Evolutionary conservation across 2,113 vertebrate genomes (phyloP).

Genomic region (Semicossyphus pulcher): DNA sequence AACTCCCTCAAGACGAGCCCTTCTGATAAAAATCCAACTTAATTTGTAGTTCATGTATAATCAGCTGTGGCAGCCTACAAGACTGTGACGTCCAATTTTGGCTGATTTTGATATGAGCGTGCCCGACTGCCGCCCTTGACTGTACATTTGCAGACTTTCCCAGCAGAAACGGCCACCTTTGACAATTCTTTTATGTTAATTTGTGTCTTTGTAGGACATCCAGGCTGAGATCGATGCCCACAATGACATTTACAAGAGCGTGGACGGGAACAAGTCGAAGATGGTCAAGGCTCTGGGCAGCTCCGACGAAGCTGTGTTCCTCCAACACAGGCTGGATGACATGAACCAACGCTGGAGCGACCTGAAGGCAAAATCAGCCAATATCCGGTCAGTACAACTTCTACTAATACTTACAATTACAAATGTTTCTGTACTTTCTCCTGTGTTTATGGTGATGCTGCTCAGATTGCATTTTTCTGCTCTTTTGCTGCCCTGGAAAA

Average conservation of each 20-base stretch:
- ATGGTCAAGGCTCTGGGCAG: constrained; percentile 97
- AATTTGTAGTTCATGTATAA: constrained; percentile 27
- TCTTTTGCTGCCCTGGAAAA: constrained; percentile 17
- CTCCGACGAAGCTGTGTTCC: constrained; percentile 93
- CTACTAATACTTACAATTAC: no score
- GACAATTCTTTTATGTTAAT: neutral
- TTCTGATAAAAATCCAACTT: constrained; percentile 8
- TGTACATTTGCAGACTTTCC: neutral
- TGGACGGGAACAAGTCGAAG: constrained; percentile 95
- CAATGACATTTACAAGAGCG: constrained; percentile 98
- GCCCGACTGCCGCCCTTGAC: neutral
- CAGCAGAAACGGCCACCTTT: neutral
- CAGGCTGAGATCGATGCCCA: constrained; percentile 99
- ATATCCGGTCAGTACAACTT: constrained; percentile 84
- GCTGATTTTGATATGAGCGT: constrained; percentile 12
- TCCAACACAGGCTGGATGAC: constrained; percentile 96
- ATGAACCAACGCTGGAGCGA: constrained; percentile 99
- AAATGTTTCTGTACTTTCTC: neutral
- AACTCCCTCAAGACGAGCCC: constrained; percentile 34
- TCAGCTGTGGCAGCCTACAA: constrained; percentile 24
- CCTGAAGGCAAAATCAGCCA: constrained; percentile 93
- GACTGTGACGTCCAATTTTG: constrained; percentile 32
- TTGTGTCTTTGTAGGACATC: constrained; percentile 89
- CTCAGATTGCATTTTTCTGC: constrained; percentile 18
- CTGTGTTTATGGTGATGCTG: neutral